Evolutionary conservation across 2,797 vertebrate species (phyloP).

Genomic region (Knipowitschia caucasica): DNA sequence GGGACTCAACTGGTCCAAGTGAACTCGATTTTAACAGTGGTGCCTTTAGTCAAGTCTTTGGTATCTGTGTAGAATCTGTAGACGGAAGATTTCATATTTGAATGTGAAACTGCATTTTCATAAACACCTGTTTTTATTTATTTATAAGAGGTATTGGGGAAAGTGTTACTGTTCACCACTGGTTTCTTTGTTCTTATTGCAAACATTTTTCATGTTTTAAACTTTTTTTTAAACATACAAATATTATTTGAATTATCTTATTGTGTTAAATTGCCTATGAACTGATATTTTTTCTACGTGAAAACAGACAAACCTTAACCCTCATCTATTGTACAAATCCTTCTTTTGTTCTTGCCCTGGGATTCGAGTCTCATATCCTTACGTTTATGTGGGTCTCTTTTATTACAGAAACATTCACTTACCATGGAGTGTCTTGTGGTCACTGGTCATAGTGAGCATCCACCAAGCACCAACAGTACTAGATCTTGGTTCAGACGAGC

Average conservation of each 20-base stretch:
- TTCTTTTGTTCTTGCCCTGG: too few species aligned
- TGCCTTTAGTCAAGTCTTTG: constrained; percentile 50
- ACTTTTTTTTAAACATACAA: constrained; percentile 38
- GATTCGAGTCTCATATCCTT: too few species aligned
- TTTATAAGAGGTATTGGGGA: constrained; percentile 52
- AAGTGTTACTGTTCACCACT: constrained; percentile 26
- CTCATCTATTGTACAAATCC: too few species aligned
- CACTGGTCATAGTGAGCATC: too few species aligned
- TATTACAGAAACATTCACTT: too few species aligned
- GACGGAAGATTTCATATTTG: constrained; percentile 20
- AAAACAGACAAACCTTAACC: constrained; percentile 36
- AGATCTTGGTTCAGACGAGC: too few species aligned
- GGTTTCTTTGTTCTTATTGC: constrained; percentile 30
- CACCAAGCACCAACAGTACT: too few species aligned
- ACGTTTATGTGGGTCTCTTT: too few species aligned
- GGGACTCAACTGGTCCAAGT: constrained; percentile 41
- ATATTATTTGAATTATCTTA: constrained; percentile 36
- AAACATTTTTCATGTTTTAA: constrained; percentile 13
- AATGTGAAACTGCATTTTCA: constrained; percentile 60
- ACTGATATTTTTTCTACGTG: constrained; percentile 46
- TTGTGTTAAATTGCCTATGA: constrained; percentile 60
- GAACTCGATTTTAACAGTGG: constrained; percentile 31
- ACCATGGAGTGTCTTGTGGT: too few species aligned
- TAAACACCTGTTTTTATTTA: constrained; percentile 66
- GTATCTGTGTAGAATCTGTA: constrained; percentile 20